Evolutionary conservation across 2,888 invertebrate species (phyloP).

Genomic region (Cactoblastis cactorum): DNA sequence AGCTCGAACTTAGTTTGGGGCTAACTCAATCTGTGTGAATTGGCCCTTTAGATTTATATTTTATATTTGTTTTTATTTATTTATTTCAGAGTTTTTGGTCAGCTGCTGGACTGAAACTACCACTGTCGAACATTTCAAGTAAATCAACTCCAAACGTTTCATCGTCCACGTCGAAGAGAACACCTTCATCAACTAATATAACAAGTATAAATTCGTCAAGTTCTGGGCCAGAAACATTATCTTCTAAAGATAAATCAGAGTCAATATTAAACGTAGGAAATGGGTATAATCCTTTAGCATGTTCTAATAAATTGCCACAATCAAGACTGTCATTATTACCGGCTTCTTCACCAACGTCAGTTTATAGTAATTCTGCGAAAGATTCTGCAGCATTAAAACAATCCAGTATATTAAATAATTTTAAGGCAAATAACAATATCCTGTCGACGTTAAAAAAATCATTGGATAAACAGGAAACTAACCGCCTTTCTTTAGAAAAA

Average conservation of each 20-base stretch:
- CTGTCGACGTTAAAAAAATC: background rate
- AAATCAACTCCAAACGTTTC: background rate
- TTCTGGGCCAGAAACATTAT: background rate
- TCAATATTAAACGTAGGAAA: background rate
- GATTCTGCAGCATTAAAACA: background rate
- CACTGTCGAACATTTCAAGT: background rate
- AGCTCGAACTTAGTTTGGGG: too few species aligned
- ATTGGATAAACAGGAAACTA: background rate
- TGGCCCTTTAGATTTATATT: too few species aligned
- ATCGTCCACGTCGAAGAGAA: background rate
- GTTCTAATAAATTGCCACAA: background rate
- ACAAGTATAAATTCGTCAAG: background rate
- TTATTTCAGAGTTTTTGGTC: conserved; percentile 12
- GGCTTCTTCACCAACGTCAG: background rate
- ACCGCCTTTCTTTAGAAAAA: background rate
- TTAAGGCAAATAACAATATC: background rate
- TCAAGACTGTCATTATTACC: background rate
- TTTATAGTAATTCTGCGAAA: background rate
- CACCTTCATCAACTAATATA: background rate
- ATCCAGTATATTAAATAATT: background rate
- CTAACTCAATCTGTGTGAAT: too few species aligned
- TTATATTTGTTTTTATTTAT: background rate
- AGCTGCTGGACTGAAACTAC: conserved; percentile 14
- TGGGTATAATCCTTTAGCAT: background rate
- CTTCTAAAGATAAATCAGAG: background rate